Evolutionary conservation across 2,888 invertebrate genomes (phyloP).

Genomic region (Lycia hirtaria): DNA sequence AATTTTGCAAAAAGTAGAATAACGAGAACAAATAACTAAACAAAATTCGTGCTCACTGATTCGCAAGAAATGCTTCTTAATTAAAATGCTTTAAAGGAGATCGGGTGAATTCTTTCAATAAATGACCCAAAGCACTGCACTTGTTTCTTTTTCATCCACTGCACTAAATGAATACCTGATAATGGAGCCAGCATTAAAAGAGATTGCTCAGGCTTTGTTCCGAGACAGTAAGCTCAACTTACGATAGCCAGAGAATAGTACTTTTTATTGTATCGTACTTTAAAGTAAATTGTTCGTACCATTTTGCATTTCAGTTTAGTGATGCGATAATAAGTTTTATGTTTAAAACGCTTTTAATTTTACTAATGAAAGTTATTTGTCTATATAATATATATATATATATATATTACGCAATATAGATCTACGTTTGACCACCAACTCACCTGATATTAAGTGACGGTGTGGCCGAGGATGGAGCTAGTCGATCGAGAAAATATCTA

Average conservation of each 20-base stretch:
- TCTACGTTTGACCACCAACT: too few species aligned
- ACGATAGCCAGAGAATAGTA: background rate
- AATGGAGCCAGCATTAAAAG: slow-evolving; percentile 12
- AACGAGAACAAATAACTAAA: background rate
- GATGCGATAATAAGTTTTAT: too few species aligned
- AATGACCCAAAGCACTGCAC: slow-evolving; percentile 7
- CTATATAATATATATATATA: too few species aligned
- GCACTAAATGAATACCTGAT: slow-evolving; percentile 14
- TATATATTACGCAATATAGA: too few species aligned
- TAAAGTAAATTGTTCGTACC: too few species aligned
- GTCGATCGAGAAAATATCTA: too few species aligned
- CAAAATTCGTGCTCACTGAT: background rate
- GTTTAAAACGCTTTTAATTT: too few species aligned
- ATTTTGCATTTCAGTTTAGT: too few species aligned
- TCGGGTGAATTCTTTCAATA: slow-evolving; percentile 7
- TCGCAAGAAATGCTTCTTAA: background rate
- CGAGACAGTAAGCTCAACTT: slow-evolving; percentile 6
- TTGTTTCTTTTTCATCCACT: slow-evolving; percentile 14
- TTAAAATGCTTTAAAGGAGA: slow-evolving; percentile 8
- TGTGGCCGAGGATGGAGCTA: too few species aligned
- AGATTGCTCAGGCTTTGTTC: slow-evolving; percentile 5
- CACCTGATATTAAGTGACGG: too few species aligned
- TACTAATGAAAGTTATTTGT: too few species aligned
- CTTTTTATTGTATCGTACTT: background rate
- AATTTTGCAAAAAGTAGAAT: too few species aligned